Evolutionary conservation across 2,113 vertebrate species (phyloP).

Genomic region (Stigmatopora nigra): DNA sequence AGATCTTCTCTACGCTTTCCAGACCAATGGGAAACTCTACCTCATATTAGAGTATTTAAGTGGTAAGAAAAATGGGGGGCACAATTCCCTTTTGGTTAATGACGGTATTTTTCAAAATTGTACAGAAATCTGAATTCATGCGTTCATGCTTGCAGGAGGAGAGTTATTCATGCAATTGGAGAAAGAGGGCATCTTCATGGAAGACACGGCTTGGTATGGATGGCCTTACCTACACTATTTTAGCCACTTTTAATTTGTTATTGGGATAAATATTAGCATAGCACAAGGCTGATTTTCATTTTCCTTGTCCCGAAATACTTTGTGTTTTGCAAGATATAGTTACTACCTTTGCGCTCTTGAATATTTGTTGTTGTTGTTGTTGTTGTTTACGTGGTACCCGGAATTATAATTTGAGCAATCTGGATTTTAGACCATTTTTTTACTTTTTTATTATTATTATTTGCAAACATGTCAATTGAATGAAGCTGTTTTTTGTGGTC

Average conservation of each 20-base stretch:
- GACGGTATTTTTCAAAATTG: neutral
- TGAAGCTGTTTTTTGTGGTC: constrained; percentile 4
- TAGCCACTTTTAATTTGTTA: neutral
- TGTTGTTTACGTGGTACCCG: neutral
- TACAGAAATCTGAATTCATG: neutral
- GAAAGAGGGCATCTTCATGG: constrained; percentile 91
- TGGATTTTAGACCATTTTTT: neutral
- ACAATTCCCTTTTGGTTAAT: neutral
- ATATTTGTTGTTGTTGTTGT: neutral
- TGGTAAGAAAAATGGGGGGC: constrained; percentile 59
- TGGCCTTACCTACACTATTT: neutral
- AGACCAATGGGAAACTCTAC: constrained; percentile 92
- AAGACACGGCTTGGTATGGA: constrained; percentile 86
- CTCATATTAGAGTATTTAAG: constrained; percentile 92
- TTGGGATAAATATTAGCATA: neutral
- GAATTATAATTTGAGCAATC: neutral
- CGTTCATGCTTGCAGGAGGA: constrained; percentile 68
- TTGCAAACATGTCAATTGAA: neutral
- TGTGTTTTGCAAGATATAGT: neutral
- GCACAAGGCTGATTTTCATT: neutral
- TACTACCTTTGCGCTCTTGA: neutral
- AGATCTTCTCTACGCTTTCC: constrained; percentile 89
- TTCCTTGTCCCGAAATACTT: neutral
- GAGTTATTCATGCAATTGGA: constrained; percentile 92
- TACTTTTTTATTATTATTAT: neutral